These are phyloP conservation scores for Agrochola lota DNA, from an alignment of 2,888 invertebrate genomes.

Conservation along the genomic window DNA sequence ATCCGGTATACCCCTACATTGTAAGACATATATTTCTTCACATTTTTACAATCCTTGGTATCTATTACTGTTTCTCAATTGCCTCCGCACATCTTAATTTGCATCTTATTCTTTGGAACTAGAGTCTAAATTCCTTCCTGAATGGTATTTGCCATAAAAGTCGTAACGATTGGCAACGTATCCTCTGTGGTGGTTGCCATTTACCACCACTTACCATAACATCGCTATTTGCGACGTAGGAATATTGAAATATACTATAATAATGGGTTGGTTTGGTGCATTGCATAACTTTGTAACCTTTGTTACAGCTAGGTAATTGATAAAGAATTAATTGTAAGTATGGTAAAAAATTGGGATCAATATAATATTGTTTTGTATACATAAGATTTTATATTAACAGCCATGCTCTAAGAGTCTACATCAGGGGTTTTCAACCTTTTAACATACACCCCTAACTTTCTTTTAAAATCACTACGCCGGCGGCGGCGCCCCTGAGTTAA, in stretches of 20 bases:
- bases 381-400: too few relatives aligned
- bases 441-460: too few relatives aligned
- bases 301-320: not conserved
- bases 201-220: slow-evolving; percentile 36
- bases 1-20: slow-evolving; percentile 20
- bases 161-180: slow-evolving; percentile 29
- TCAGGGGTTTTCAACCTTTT: too few relatives aligned
- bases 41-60: slow-evolving; percentile 39
- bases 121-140: not conserved
- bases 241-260: slow-evolving; percentile 17
- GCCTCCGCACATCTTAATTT: not conserved
- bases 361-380: too few relatives aligned
- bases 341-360: too few relatives aligned
- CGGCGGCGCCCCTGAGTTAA: too few relatives aligned
- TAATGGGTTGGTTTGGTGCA: not conserved
- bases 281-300: slow-evolving; percentile 1
- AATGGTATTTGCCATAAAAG: slow-evolving; percentile 23
- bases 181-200: slow-evolving; percentile 30
- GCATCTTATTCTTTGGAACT: not conserved
- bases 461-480: too few relatives aligned
- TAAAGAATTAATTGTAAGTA: too few relatives aligned
- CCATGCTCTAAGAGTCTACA: too few relatives aligned
- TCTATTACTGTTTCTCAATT: slow-evolving; percentile 1
- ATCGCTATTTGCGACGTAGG: slow-evolving; percentile 17
- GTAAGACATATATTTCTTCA: slow-evolving; percentile 42